Evolutionary conservation across 2,797 vertebrate genomes (phyloP).

Genomic region (Notamacropus eugenii): DNA sequence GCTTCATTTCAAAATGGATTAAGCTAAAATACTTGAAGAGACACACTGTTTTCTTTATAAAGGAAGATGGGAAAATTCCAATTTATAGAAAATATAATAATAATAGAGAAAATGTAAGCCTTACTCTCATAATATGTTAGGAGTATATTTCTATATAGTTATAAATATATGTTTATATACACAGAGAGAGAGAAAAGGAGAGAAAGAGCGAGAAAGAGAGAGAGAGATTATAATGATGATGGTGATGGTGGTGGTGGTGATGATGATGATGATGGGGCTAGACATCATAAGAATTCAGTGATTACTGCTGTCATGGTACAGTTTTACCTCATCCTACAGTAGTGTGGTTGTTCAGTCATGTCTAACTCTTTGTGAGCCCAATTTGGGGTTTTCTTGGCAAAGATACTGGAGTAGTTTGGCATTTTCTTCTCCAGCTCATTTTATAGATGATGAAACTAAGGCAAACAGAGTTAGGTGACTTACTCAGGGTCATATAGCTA

Average conservation of each 20-base stretch:
- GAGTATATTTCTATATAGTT: neutral
- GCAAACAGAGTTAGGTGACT: neutral
- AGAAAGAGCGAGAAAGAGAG: too few species aligned
- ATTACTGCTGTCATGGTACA: neutral
- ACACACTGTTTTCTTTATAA: neutral
- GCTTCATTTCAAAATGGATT: neutral
- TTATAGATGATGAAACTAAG: neutral
- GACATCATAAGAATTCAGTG: neutral
- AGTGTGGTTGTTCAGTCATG: neutral
- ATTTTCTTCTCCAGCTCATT: neutral
- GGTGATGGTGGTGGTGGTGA: neutral
- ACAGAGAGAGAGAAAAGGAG: neutral
- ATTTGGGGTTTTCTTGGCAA: neutral
- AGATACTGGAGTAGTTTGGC: neutral
- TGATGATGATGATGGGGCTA: neutral
- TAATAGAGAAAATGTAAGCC: neutral
- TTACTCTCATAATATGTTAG: neutral
- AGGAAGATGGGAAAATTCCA: neutral
- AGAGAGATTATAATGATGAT: neutral
- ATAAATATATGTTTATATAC: neutral
- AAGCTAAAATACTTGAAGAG: neutral
- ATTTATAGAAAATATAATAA: neutral
- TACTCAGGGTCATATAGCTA: neutral
- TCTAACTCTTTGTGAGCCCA: neutral
- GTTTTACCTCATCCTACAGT: neutral